phyloP scores from a whole-genome alignment of 2,113 vertebrate species.

The Platycercus adscitus region DNA sequence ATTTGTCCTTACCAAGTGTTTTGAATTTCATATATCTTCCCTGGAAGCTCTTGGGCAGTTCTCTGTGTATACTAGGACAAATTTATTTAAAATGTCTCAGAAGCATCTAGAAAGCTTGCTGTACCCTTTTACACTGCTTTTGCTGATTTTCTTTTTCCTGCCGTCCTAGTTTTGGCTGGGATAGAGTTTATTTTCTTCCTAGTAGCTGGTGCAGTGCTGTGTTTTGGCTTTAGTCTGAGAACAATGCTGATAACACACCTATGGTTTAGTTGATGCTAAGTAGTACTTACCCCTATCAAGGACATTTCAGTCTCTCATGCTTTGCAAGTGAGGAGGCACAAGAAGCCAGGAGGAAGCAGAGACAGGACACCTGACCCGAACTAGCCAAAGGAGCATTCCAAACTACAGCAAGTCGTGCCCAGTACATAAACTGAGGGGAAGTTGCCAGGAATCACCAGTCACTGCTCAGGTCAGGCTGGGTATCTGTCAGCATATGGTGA shows the following conservation, averaged over 20 bases:
- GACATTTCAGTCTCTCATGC: neutral
- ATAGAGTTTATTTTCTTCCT: neutral
- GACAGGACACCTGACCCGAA: neutral
- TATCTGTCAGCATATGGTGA: neutral
- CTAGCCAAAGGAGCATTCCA: neutral
- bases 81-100: neutral
- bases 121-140: neutral
- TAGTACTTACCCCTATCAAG: neutral
- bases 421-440: neutral
- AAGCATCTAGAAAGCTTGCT: neutral
- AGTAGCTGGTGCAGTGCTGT: neutral
- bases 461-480: neutral
- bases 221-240: neutral
- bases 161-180: neutral
- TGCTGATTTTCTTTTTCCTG: neutral
- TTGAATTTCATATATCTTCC: neutral
- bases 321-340: neutral
- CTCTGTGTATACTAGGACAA: neutral
- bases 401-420: neutral
- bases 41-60: neutral
- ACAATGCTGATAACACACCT: neutral
- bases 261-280: neutral
- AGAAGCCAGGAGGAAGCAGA: neutral
- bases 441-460: neutral
- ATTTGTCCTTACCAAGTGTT: neutral